Conservation (phyloP, 1,140 invertebrate genomes). For the Temnothorax nylanderi region DNA sequence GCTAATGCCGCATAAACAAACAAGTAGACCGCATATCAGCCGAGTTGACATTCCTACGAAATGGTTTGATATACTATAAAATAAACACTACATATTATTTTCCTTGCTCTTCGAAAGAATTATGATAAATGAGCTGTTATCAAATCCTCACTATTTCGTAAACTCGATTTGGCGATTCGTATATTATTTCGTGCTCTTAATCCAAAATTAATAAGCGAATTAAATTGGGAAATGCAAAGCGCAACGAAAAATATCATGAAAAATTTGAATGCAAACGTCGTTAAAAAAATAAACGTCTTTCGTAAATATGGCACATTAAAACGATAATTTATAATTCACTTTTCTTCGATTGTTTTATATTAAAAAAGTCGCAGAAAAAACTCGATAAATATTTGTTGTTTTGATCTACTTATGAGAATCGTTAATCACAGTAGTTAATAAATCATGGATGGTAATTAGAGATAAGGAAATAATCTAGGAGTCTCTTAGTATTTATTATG, state of each 20-base stretch:
- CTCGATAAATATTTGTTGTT: too few relatives aligned
- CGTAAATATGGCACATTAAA: too few relatives aligned
- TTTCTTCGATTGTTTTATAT: too few relatives aligned
- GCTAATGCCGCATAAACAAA: too few relatives aligned
- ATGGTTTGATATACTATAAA: not conserved
- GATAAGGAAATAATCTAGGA: too few relatives aligned
- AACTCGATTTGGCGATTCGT: not conserved
- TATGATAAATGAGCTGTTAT: not conserved
- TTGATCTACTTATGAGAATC: too few relatives aligned
- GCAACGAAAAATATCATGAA: not conserved
- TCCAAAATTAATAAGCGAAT: not conserved
- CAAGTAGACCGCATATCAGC: not conserved
- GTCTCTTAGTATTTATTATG: too few relatives aligned
- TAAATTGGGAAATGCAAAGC: not conserved
- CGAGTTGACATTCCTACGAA: not conserved
- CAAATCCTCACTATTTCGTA: not conserved
- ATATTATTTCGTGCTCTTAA: not conserved
- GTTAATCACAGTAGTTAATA: too few relatives aligned
- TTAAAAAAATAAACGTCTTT: not conserved
- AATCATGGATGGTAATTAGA: too few relatives aligned
- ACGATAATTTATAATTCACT: too few relatives aligned
- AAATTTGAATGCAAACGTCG: not conserved
- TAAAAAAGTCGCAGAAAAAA: too few relatives aligned
- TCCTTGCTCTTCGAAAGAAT: not conserved
- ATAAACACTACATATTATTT: not conserved